Evolutionary conservation across 2,797 vertebrate genomes (phyloP), one percentile per base, ranked within the genome.

Genomic region (Gymnopithys bicolor): DNA sequence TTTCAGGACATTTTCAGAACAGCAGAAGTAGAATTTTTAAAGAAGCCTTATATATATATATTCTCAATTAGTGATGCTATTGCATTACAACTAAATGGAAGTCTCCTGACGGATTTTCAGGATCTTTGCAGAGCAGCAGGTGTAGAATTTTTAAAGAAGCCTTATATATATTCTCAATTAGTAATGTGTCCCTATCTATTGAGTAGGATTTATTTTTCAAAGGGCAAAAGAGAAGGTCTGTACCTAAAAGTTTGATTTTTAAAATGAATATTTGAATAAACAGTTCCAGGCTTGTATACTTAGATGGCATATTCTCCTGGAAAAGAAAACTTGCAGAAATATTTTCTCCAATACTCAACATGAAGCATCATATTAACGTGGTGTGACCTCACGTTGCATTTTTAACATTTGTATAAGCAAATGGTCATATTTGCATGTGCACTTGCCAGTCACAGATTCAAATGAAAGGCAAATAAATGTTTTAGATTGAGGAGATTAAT

Each of bases 401-500:
- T 86, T 75, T 83, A 80, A 69, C 55, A 56, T 66, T 91, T 86
- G 60, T 78, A 35, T 91, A 84, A 90, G 85, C 77, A 87, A 90
- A 91, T 88, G 25, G 41, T 67, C 51, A 35, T 75, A 84, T 91
- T 95, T 96, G 45, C 60, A 63, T n/a, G 56, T 74, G 35, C 63
- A 70, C 13, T 4, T 63, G 62, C 63, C 55, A 77, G 86, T 91
- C 80, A 56, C 37, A 69, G 80, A 64, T 70, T 90, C 74, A 94
- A 93, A 95, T 93, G 84, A 84, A 95, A 94, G 46, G 67, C 63
- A 95, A 96, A 90, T 86, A 96, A 93, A 84, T 90, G 46, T 67
- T 96, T 94, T 87, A 79, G 80, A 93, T 93, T 74, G 62, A 86
- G 68, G 67, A 96, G 87, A 96, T 93, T 88, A 84, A 89, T 95